Base-by-base conservation (phyloP, 2,888 invertebrate species). In the Serrognathus titanus region DNA sequence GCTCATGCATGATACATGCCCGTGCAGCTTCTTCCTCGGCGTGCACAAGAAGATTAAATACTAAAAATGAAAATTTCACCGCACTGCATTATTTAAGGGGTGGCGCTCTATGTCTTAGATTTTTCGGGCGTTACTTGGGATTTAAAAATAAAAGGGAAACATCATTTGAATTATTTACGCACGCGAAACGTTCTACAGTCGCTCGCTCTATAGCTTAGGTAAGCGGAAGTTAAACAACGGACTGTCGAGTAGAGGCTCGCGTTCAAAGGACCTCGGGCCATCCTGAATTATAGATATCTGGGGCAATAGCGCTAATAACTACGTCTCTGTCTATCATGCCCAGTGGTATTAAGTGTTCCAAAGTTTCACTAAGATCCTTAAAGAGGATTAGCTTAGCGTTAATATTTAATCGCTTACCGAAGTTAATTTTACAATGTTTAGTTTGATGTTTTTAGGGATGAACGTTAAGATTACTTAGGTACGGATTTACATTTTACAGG, bases 1-100 rank as follows among this genome's bases (percentile, higher is more conserved):
- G 60, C 63, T 64, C 65, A 69, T 70, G 69, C 68, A 55, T 55
- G 55, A 49, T 55, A 49, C 55, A 55, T 49, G 20, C 48, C 38
- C 31, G 48, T 50, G 49, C 49, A 55, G 41, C 50, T 36, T 50
- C 48, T 43, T 48, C 12, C 45, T 41, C 49, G n/a, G n/a, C n/a
- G n/a, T 38, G 43, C 11, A 37, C 11, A 48, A 55, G 16, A 16
- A 16, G 55, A 55, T 55, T 55, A 55, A 45, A 38, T 38, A 37
- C 50, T 12, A 53, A 55, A 48, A 50, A 55, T 38, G 45, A 50
- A 43, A 50, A 55, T 45, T 55, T 45, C 24, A 31, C 24, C 24
- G 24, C 24, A 7, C 24, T 31, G 24, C 24, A 31, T 31, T 31
- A 31, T 31, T 31, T 5, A 31, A 7, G 20, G 20, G 20, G n/a